Base-by-base conservation (phyloP, 2,113 vertebrate genomes). In the Crotalus helleri region DNA sequence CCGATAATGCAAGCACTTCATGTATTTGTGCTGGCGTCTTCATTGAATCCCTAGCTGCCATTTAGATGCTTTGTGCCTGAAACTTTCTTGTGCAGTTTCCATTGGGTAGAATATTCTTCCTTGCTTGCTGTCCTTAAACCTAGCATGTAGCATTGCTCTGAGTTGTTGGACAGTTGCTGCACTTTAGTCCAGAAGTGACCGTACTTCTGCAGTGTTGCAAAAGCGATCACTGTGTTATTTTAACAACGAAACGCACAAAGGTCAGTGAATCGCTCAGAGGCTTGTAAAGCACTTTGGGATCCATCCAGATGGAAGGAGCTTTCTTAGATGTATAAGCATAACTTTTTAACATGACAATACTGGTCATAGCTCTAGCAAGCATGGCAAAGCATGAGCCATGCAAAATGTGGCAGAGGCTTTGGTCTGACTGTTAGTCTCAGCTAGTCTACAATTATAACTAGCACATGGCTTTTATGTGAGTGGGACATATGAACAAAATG, bases 321-420 rank as follows among this genome's bases (percentile, higher is more conserved):
- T 88, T 57, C 91, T 92, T 9, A n/a, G 0, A 26, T 39, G 81
- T 81, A 58, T 81, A 13, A 0, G 58, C 61, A 0, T 26, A 9
- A 26, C 57, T 15, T 57, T 59, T 39, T 44, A 90, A 81, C 81
- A 54, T 87, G 89, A 61, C 2, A 29, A 51, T 85, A 90, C 93
- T 51, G 92, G 89, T 29, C 64, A 8, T 85, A 8, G 54, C 89
- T 92, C 90, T 33, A 7, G 0, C 89, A 24, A 39, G 51, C 7
- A 10, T 94, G 85, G 0, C 55, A 88, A 89, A 90, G 94, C 92
- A 90, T 44, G 90, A 91, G 92, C 88, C 24, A 44, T 85, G 93
- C 55, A 59, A 85, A 90, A 44, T 11, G 9, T 90, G 90, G 88
- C 95, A 19, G 57, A 64, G n/a, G 74, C 93, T 90, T 95, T 94